Evolutionary conservation across 2,888 invertebrate genomes (phyloP).

Genomic region (Hypselothyrea guttata): DNA sequence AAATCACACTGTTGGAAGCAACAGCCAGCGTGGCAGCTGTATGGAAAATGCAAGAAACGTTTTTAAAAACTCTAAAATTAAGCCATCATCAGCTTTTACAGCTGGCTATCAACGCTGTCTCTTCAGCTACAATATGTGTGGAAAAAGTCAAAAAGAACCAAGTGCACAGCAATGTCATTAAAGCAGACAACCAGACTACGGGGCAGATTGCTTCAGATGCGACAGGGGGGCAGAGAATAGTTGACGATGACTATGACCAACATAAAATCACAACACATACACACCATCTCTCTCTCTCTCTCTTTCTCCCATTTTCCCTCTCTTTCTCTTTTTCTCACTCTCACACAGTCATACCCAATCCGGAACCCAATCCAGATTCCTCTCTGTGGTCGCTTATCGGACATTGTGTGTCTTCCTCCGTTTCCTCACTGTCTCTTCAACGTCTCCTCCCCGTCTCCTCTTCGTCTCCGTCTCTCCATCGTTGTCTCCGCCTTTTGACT

Average conservation of each 20-base stretch:
- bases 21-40: conserved; percentile 11
- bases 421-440: conserved; percentile 1
- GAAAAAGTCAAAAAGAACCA: conserved; percentile 66
- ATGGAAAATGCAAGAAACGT: conserved; percentile 59
- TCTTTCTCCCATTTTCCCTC: no score
- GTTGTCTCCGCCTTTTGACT: conserved; percentile 1
- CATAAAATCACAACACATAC: conserved; percentile 71
- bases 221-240: neutral
- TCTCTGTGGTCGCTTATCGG: conserved; percentile 65
- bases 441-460: no score
- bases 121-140: conserved; percentile 40
- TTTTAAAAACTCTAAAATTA: conserved; percentile 76
- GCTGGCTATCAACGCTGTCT: conserved; percentile 54
- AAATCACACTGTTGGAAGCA: conserved; percentile 64
- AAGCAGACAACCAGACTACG: conserved; percentile 72
- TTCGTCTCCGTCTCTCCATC: neutral
- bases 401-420: conserved; percentile 46
- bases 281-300: no score
- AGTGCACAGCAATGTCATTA: conserved; percentile 77
- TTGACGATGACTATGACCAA: conserved; percentile 60
- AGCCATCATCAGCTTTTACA: conserved; percentile 77
- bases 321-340: conserved; percentile 3
- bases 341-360: conserved; percentile 17
- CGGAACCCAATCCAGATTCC: conserved; percentile 39
- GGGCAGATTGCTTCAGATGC: conserved; percentile 15